phyloP scores from a whole-genome alignment of 2,113 vertebrate species.

The Chionodraco myersi region DNA sequence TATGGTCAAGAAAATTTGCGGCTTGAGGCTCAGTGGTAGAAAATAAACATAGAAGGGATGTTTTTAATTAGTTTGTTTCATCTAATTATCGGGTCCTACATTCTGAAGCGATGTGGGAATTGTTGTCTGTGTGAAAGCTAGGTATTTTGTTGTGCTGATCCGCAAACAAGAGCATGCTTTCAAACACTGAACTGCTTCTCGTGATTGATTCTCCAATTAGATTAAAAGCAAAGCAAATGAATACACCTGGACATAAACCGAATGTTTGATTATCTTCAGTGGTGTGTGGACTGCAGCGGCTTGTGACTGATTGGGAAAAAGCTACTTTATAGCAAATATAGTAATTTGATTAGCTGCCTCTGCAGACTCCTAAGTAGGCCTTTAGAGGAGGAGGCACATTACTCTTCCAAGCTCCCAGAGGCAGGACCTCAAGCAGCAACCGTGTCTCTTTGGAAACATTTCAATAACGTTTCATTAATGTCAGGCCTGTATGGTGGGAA shows the following conservation, averaged over 20 bases:
- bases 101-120: not conserved
- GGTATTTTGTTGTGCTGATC: constrained; percentile 12
- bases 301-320: constrained; percentile 51
- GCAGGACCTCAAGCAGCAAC: constrained; percentile 43
- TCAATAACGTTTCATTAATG: constrained; percentile 74
- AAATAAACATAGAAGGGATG: not conserved
- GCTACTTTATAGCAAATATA: constrained; percentile 46
- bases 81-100: not conserved
- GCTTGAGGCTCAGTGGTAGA: not conserved
- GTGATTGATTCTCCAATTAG: constrained; percentile 48
- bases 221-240: constrained; percentile 62
- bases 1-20: not conserved
- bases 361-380: constrained; percentile 60
- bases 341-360: constrained; percentile 66
- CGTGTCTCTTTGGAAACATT: constrained; percentile 43
- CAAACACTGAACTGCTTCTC: constrained; percentile 4
- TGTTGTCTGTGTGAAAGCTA: constrained; percentile 4
- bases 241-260: constrained; percentile 44
- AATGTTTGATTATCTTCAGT: constrained; percentile 17
- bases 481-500: constrained; percentile 52
- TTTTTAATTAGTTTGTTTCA: not conserved
- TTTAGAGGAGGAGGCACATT: constrained; percentile 51
- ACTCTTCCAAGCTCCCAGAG: constrained; percentile 37
- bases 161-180: not conserved
- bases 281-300: constrained; percentile 19